Evolutionary conservation across 2,113 vertebrate genomes (phyloP).

Genomic region (Hippocampus barbouri): DNA sequence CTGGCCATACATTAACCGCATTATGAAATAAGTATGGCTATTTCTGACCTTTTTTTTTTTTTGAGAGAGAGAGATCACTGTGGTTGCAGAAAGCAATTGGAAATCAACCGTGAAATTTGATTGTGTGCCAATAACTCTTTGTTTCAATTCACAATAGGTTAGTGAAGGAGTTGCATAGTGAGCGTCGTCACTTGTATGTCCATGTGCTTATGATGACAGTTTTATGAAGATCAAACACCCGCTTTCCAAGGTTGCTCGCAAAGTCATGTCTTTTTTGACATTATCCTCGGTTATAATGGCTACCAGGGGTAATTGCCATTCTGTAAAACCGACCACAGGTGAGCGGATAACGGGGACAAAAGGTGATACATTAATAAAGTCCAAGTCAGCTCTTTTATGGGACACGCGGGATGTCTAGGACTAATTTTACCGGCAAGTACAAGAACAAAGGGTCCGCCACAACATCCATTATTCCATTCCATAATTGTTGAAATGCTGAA

Average conservation of each 20-base stretch:
- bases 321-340: conserved; percentile 46
- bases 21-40: background rate
- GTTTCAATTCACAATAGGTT: background rate
- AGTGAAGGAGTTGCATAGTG: background rate
- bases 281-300: conserved; percentile 27
- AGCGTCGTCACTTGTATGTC: conserved; percentile 39
- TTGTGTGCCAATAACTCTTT: background rate
- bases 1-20: background rate
- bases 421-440: conserved; percentile 38
- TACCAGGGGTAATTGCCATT: conserved; percentile 45
- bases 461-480: conserved; percentile 39
- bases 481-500: conserved; percentile 59
- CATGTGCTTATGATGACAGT: conserved; percentile 56
- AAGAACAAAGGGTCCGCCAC: conserved; percentile 33
- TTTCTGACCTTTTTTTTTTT: background rate
- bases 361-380: conserved; percentile 44
- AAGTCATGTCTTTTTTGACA: conserved; percentile 35
- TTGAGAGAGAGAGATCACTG: background rate
- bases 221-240: conserved; percentile 61
- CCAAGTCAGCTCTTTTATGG: conserved; percentile 42
- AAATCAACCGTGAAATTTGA: background rate
- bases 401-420: conserved; percentile 21
- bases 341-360: conserved; percentile 53
- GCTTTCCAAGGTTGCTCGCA: conserved; percentile 65
- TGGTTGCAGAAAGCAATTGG: background rate